These are phyloP conservation scores for Lasioglossum marginatum DNA, from an alignment of 2,888 invertebrate species.

Conservation along the genomic window DNA sequence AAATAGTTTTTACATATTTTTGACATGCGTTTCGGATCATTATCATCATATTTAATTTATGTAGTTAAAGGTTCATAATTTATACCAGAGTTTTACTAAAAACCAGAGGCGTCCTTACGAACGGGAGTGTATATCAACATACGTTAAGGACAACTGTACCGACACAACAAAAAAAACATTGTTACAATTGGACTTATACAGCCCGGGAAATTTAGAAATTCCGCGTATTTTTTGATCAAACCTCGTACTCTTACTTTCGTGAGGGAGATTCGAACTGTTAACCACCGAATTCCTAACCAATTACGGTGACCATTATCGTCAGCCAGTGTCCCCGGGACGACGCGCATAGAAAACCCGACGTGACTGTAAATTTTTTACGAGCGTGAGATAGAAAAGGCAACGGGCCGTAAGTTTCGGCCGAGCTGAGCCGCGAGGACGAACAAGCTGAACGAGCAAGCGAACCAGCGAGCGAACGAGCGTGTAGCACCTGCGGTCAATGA, in stretches of 20 bases:
- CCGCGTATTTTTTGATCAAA: too few species aligned
- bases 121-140: too few species aligned
- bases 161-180: too few species aligned
- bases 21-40: too few species aligned
- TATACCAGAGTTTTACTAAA: too few species aligned
- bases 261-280: conserved; percentile 13
- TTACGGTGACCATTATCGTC: conserved; percentile 33
- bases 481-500: conserved; percentile 84
- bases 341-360: conserved; percentile 49
- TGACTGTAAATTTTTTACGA: conserved; percentile 64
- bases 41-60: too few species aligned
- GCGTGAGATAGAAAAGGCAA: conserved; percentile 60
- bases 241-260: conserved; percentile 47
- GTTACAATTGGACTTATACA: too few species aligned
- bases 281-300: conserved; percentile 55
- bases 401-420: conserved; percentile 62
- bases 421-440: conserved; percentile 53
- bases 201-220: too few species aligned
- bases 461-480: conserved; percentile 65
- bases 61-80: too few species aligned
- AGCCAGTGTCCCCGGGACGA: conserved; percentile 24
- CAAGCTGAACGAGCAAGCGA: conserved; percentile 50
- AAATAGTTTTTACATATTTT: too few species aligned
- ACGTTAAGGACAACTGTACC: too few species aligned
- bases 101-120: too few species aligned